Evolutionary conservation across 2,888 invertebrate species (phyloP), one percentile per base, ranked within the genome.

Genomic region (Diadegma fenestrale): DNA sequence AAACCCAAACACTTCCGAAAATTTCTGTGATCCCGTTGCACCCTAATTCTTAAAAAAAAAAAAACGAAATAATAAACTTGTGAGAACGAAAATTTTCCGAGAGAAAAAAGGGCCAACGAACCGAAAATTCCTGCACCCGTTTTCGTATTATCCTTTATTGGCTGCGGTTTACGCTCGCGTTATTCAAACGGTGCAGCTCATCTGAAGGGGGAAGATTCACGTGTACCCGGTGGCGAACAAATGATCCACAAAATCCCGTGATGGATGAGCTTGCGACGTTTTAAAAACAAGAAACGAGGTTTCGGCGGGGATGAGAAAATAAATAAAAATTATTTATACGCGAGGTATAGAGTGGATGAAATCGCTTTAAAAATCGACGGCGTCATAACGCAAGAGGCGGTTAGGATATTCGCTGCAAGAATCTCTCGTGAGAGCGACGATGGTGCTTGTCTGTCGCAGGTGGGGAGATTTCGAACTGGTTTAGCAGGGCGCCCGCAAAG

Each of bases 251-350:
- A 83, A 79, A 83, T 79, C 82, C 51, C 48, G 41, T 83, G 82
- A 83, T 83, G 41, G 82, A 83, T 83, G 76, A n/a, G 68, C 43
- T 73, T 75, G 2, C 37, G 73, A 73, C 68, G 78, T 83, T 73
- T 79, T 66, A 58, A 68, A 72, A 73, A 83, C 66, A 75, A 76
- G 69, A 22, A 79, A 68, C 58, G 51, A 51, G 19, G 41, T 26
- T 68, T 37, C 8, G 41, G 41, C 14, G 33, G 66, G 19, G 45
- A 48, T 8, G 19, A 66, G 54, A 33, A 51, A 61, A 63, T 48
- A 58, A 66, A 58, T 19, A 66, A 17, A 68, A 26, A 19, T n/a
- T 41, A 66, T 37, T 37, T 37, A 17, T 33, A 17, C 41, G 37
- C 33, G 26, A 26, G 6, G 45, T 7, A 58, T 30, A 33, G 72